Base-by-base conservation (phyloP, 2,888 invertebrate species). In the Mythimna albipuncta region DNA sequence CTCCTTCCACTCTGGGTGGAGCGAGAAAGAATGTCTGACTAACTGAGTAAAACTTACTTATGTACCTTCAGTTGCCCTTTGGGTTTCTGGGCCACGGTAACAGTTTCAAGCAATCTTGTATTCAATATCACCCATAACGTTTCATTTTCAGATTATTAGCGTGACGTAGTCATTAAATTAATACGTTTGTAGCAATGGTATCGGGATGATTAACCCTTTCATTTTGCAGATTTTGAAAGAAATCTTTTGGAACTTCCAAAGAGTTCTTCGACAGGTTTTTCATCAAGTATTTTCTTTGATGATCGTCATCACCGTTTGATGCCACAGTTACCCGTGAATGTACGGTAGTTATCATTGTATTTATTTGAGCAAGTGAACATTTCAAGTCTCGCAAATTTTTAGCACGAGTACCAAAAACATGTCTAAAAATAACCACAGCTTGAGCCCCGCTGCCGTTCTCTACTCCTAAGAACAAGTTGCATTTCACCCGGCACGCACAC, bases 381-480 rank as follows among this genome's bases (percentile, higher is more conserved):
- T 50, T 44, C 11, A 62, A 64, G 6, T 38, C 64, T 63, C 32
- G 55, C 61, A 61, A 77, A 78, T 57, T 82, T 79, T 79, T 81
- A 21, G 52, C 55, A n/a, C 35, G n/a, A 50, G 47, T 72, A 77
- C 81, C 79, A 50, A 72, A 79, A 77, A 68, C 63, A 47, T 75
- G 54, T 75, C 75, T 77, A 84, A 86, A 86, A 86, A 83, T 81
- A 75, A 64, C 81, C 77, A 35, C 85, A 71, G 90, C 62, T 91
- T 92, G 76, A 38, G 63, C 58, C 88, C 89, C 90, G 83, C 94
- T 94, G 93, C 54, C 91, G 82, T 79, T 90, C 89, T 89, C 93
- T 94, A 94, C 94, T 93, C 93, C 94, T 95, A 94, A 95, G 95
- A 95, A 94, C 96, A 94, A 95, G 95, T 95, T 93, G 93, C 93